phyloP scores from a whole-genome alignment of 2,113 vertebrate species.

The Vidua macroura region DNA sequence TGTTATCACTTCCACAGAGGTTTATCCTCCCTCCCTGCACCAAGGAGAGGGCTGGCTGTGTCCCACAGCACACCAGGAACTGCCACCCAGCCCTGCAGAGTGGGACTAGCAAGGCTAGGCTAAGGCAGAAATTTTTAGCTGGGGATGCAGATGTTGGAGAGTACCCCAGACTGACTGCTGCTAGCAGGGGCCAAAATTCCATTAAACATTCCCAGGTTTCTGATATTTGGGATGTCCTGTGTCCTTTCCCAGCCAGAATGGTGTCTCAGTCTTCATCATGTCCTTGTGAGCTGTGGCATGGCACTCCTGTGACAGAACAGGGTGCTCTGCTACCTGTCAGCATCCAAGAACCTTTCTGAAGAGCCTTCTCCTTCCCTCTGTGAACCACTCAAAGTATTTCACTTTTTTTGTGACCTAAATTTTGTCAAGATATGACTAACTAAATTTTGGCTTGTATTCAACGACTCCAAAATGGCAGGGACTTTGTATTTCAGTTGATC shows the following conservation, averaged over 20 bases:
- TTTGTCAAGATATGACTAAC: background rate
- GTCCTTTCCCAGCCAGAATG: background rate
- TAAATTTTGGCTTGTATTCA: background rate
- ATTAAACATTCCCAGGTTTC: background rate
- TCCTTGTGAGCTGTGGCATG: background rate
- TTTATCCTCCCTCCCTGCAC: background rate
- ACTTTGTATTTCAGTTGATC: background rate
- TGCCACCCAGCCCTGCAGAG: background rate
- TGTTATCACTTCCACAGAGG: background rate
- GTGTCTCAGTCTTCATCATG: fast-evolving
- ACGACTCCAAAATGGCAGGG: background rate
- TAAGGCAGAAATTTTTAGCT: background rate
- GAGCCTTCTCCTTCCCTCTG: background rate
- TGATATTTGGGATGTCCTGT: background rate
- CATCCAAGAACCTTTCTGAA: background rate
- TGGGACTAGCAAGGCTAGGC: background rate
- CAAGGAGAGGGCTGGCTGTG: background rate
- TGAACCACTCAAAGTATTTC: background rate
- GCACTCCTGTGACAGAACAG: background rate
- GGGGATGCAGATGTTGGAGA: background rate
- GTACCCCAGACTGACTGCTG: background rate
- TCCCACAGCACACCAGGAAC: background rate
- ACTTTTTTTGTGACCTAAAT: background rate
- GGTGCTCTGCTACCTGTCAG: background rate
- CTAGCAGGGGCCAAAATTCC: background rate